A percentile compares a stretch with the other conserved stretches of the same genome.
Evolutionary conservation across 2,888 invertebrate genomes (phyloP).

Genomic region (Chaetogeoica ovagalla): DNA sequence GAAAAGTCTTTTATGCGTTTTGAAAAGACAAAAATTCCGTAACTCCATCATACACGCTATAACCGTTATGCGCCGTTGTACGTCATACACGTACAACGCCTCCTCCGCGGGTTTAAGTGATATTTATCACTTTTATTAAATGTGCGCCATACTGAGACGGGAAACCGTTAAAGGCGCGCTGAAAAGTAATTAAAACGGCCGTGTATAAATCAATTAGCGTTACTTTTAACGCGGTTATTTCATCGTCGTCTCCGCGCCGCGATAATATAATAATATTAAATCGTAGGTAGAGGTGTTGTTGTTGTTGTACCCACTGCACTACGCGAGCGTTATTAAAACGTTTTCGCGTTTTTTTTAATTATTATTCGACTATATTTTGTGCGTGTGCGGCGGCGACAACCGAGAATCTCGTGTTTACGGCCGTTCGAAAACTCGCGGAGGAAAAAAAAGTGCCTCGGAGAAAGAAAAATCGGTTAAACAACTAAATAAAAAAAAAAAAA

Average conservation of each 20-base stretch:
- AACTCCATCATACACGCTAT: not conserved
- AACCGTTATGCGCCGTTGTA: too few relatives aligned
- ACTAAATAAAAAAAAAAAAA: too few relatives aligned
- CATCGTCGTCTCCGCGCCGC: conserved; percentile 7
- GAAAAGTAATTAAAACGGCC: conserved; percentile 50
- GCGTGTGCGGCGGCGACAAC: too few relatives aligned
- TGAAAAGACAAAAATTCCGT: conserved; percentile 31
- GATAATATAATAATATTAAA: conserved; percentile 18
- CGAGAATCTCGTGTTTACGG: too few relatives aligned
- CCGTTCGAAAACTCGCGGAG: too few relatives aligned
- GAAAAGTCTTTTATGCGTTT: conserved; percentile 1
- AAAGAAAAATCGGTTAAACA: too few relatives aligned
- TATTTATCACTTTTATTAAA: conserved; percentile 52
- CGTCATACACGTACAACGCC: not conserved
- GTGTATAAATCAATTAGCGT: conserved; percentile 53
- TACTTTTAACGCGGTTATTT: conserved; percentile 30
- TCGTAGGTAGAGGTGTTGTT: not conserved
- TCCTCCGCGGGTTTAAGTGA: conserved; percentile 29
- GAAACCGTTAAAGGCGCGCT: conserved; percentile 30
- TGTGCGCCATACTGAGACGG: conserved; percentile 46
- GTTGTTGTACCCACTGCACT: too few relatives aligned
- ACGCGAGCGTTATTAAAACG: conserved; percentile 11
- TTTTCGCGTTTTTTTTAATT: too few relatives aligned
- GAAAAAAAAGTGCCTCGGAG: too few relatives aligned
- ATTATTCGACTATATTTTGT: too few relatives aligned